Evolutionary conservation across 2,113 vertebrate genomes (phyloP), one percentile per base, ranked within the genome.

Genomic region (Oreotrochilus melanogaster): DNA sequence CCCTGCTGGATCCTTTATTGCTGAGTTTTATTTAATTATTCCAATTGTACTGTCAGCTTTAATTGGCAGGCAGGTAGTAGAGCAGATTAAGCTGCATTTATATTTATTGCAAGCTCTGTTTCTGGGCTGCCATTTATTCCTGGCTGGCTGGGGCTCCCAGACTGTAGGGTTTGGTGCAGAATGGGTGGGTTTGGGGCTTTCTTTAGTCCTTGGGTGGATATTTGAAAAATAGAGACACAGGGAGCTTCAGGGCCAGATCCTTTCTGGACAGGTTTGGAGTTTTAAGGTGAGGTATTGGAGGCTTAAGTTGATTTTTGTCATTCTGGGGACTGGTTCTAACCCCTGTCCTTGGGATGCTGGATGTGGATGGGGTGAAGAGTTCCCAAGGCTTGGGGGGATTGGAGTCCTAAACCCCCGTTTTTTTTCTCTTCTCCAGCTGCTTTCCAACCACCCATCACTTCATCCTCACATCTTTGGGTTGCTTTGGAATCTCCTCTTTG

Each of bases 381-480:
- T 89, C 47, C 71, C 81, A 89, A 33, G n/a, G 71, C 74, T 65
- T 14, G 42, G 51, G 78, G 88, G 85, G 61, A 37, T 70, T 84
- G 66, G 47, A 71, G 57, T 86, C 67, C 35, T 18, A 84, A 91
- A 89, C 31, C 64, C 35, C 1, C 10, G 27, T 45, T 92, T 92
- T 72, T 85, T 83, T 93, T 73, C 81, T 76, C 64, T 60, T 85
- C 81, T 85, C 78, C 45, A 71, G 80, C 88, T 89, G 69, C 58
- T 96, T 92, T 71, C 64, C 58, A 74, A 95, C 78, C 22, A 10
- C 1, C 19, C 35, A 70, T 66, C 89, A 78, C 94, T 95, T 84
- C 84, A 75, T 89, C 92, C 81, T 69, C 75, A 57, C 8, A 5
- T 94, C 86, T 91, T 83, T 84, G 75, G 61, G 27, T 78, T 70